Percentiles rank a stretch among this genome's conserved stretches.
These are phyloP conservation scores for Porites divaricata DNA, from an alignment of 92 coral and sea anemone species.

Conservation along the genomic window DNA sequence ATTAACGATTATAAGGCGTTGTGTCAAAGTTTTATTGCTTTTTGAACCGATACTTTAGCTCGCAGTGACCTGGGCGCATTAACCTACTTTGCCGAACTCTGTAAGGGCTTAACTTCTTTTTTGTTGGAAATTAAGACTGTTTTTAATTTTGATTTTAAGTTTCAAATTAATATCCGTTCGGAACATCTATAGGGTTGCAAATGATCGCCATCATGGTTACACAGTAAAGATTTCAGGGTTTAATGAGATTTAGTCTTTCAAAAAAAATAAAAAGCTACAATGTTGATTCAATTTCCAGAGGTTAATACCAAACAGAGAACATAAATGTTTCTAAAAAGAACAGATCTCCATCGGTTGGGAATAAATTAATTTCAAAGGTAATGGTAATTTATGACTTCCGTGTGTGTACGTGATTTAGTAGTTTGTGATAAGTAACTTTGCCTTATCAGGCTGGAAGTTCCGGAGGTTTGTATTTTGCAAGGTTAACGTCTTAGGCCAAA, in stretches of 20 bases:
- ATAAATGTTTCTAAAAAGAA: no score
- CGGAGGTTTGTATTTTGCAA: not conserved
- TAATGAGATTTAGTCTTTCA: no score
- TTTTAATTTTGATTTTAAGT: constrained; percentile 2
- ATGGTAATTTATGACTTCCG: not conserved
- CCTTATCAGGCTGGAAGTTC: no score
- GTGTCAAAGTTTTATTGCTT: not conserved
- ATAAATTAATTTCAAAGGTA: no score
- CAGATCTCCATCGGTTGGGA: not conserved
- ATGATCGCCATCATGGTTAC: no score
- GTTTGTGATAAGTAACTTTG: not conserved
- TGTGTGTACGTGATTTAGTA: not conserved
- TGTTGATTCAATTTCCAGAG: not conserved
- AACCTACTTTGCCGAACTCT: constrained; percentile 6
- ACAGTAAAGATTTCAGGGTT: no score
- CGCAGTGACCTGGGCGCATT: not conserved
- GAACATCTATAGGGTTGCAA: not conserved
- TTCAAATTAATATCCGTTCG: not conserved
- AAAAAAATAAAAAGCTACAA: not conserved
- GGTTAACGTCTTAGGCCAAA: not conserved
- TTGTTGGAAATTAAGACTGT: not conserved
- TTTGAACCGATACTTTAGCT: not conserved
- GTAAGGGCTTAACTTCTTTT: constrained; percentile 18
- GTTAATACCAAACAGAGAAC: not conserved
- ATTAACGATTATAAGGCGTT: constrained; percentile 9